Conservation (phyloP, 2,888 invertebrate genomes). For the Heliothis peltigera region DNA sequence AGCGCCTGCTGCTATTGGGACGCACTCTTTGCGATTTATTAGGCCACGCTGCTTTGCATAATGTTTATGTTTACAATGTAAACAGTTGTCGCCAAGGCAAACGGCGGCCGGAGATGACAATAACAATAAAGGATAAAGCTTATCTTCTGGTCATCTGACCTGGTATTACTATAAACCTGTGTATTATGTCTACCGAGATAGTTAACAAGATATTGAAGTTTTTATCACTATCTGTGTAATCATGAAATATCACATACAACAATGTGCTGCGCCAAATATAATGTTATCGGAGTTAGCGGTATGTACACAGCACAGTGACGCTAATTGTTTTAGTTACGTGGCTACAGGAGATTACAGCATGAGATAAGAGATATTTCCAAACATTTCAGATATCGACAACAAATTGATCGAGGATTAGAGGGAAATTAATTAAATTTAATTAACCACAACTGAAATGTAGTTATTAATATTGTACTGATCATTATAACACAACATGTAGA, state of each 20-base stretch:
- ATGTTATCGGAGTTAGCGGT: conserved; percentile 19
- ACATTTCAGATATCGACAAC: conserved; percentile 19
- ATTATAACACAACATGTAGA: background rate
- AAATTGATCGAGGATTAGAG: conserved; percentile 16
- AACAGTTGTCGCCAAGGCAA: conserved; percentile 48
- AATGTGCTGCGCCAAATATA: background rate
- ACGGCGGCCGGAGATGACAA: conserved; percentile 35
- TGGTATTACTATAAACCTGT: conserved; percentile 22
- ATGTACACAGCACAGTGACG: conserved; percentile 13
- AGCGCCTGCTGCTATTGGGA: conserved; percentile 45
- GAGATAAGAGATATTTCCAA: conserved; percentile 22
- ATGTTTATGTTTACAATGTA: conserved; percentile 50
- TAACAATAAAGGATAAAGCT: conserved; percentile 45
- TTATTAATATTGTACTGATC: conserved; percentile 1
- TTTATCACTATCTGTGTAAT: conserved; percentile 1
- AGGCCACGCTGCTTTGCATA: conserved; percentile 41
- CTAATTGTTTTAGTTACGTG: conserved; percentile 23
- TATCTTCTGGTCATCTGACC: conserved; percentile 33
- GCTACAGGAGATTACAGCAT: conserved; percentile 9
- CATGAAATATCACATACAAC: background rate
- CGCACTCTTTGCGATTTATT: conserved; percentile 59
- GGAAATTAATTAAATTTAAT: conserved; percentile 31
- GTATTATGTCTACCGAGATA: too few relatives aligned
- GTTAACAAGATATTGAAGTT: conserved; percentile 13
- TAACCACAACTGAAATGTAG: conserved; percentile 29